Evolutionary conservation across 1,140 invertebrate species (phyloP).

Genomic region (Drosophila sproati): DNA sequence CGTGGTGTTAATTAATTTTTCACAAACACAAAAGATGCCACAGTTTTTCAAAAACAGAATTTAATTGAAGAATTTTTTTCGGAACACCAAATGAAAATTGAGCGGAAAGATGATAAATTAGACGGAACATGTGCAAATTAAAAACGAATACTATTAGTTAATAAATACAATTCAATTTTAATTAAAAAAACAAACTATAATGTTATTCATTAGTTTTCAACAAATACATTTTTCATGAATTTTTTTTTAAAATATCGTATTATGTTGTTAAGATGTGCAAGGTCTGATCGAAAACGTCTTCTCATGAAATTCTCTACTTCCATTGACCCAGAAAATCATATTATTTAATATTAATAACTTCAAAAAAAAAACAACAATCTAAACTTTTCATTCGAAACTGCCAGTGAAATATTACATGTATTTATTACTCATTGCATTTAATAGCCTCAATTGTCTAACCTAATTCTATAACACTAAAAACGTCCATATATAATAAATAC

Average conservation of each 20-base stretch:
- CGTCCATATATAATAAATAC: slow-evolving; percentile 62
- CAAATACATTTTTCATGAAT: too few relatives aligned
- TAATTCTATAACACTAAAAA: slow-evolving; percentile 46
- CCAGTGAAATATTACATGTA: not conserved
- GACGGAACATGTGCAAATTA: too few relatives aligned
- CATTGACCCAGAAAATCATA: too few relatives aligned
- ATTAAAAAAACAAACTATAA: too few relatives aligned
- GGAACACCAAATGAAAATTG: not conserved
- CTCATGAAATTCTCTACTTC: too few relatives aligned
- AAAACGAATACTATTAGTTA: too few relatives aligned
- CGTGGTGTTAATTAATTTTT: slow-evolving; percentile 70
- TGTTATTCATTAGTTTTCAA: too few relatives aligned
- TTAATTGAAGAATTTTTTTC: not conserved
- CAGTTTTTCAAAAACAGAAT: slow-evolving; percentile 6
- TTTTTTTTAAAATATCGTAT: too few relatives aligned
- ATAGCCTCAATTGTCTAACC: slow-evolving; percentile 49
- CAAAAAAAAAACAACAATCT: not conserved
- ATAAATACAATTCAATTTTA: too few relatives aligned
- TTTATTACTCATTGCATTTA: slow-evolving; percentile 12
- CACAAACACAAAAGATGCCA: slow-evolving; percentile 51
- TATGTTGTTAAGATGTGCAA: too few relatives aligned
- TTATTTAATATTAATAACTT: too few relatives aligned
- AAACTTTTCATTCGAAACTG: not conserved
- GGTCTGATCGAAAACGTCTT: too few relatives aligned
- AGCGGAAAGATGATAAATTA: not conserved